Evolutionary conservation across 2,113 vertebrate genomes (phyloP), one percentile per base, ranked within the genome.

Genomic region (Strix aluco): DNA sequence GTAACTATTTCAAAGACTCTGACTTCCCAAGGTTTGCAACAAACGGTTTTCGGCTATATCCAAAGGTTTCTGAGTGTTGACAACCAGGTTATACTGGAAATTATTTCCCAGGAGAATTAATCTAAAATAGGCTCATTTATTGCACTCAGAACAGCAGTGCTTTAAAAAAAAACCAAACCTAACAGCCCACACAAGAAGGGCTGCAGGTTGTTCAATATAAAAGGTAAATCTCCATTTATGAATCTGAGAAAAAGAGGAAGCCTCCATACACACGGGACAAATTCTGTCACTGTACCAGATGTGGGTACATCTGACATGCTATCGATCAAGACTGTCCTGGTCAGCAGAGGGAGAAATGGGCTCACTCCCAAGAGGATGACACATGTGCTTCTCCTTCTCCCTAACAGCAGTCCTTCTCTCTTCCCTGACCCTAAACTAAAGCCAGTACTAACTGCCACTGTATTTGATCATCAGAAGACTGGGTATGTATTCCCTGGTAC

Each of bases 141-240:
- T 84, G 57, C 83, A 67, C 55, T 84, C 77, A 85, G 70, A 92
- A 67, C 42, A 69, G 40, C 47, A 90, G 81, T 15, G n/a, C 71
- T 88, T 66, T 46, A 18, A 47, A 81, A 78, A 92, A 12, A 36
- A 58, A 20, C 32, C 42, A 15, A 61, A 36, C 2, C 36, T 57
- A 63, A 47, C 62, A 88, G 58, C 67, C 86, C 67, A 95, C 79
- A 91, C 86, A 86, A 90, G 77, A 84, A 94, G 19, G 58, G 67
- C 42, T 96, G 58, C 29, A 90, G 82, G 71, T 66, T 86, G 49
- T 54, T 92, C 82, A 88, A 9, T 17, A 15, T 15, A 42, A 83
- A 86, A 93, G 16, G 58, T 0, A 69, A 40, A 44, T 49, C 36
- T 70, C 62, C 14, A 61, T 77, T 92, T 88, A 25, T 17, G 32